Base-by-base conservation (phyloP, 2,888 invertebrate genomes). In the Timema cristinae region DNA sequence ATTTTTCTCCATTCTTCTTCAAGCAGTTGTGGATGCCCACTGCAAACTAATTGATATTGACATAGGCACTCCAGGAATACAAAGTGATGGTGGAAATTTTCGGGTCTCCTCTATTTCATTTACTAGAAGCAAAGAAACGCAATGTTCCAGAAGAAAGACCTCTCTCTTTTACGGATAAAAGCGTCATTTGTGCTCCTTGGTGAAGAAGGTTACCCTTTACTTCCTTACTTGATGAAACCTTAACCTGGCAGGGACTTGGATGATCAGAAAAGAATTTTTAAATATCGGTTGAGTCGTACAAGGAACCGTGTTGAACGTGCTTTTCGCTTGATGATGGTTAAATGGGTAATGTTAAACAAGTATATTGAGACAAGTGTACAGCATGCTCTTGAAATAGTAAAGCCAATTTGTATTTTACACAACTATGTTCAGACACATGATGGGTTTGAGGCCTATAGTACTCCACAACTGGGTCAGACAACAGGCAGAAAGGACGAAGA, bases 61-160 rank as follows among this genome's bases (percentile, higher is more conserved):
- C 11, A 16, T 61, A 47, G 61, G 61, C 11, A 61, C 9, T 61
- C 9, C 61, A 16, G 61, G 61, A 11, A 7, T 16, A 61, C 61
- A 61, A 61, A 61, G 61, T 11, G 61, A 61, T 61, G 61, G 61
- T 9, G 61, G 61, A 11, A 61, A 61, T 61, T 61, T 61, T 11
- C 6, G 61, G 11, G 15, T n/a, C 61, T 6, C 10, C 6, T 11
- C 47, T 61, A 47, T 61, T 61, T 16, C 5, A 16, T 61, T 61
- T 56, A 16, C 13, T 56, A 16, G 56, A 7, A 7, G 6, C n/a
- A n/a, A n/a, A n/a, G n/a, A n/a, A n/a, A n/a, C n/a, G n/a, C n/a
- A n/a, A n/a, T n/a, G n/a, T n/a, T n/a, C n/a, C n/a, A n/a, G n/a
- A n/a, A n/a, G n/a, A n/a, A n/a, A n/a, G n/a, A n/a, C n/a, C n/a